Evolutionary conservation across 2,888 invertebrate species (phyloP).

Genomic region (Calameuta pallipes): DNA sequence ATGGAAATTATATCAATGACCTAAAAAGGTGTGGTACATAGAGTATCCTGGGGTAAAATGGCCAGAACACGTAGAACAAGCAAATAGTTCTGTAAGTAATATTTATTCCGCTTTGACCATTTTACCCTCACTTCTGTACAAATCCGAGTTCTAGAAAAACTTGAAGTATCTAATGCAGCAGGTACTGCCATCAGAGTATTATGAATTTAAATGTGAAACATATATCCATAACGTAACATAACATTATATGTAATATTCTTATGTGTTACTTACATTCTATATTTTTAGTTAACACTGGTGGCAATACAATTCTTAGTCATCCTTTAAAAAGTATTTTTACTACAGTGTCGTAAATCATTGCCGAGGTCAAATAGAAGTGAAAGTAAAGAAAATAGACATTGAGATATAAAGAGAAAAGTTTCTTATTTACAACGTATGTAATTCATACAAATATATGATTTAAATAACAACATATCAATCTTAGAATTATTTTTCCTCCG

Average conservation of each 20-base stretch:
- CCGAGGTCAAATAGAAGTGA: neutral
- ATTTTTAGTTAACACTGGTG: neutral
- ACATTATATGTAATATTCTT: neutral
- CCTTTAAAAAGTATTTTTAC: neutral
- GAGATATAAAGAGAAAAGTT: neutral
- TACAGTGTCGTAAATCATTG: neutral
- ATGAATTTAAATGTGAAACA: neutral
- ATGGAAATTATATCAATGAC: neutral
- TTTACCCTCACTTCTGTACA: neutral
- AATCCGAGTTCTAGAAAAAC: neutral
- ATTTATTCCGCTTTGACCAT: neutral
- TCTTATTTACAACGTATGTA: neutral
- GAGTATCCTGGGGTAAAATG: neutral
- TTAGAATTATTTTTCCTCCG: conserved; percentile 40
- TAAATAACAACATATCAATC: neutral
- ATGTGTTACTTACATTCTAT: neutral
- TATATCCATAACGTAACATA: neutral
- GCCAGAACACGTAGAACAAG: too few species aligned
- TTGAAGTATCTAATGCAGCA: neutral
- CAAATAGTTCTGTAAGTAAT: too few species aligned
- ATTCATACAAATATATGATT: neutral
- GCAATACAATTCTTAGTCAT: neutral
- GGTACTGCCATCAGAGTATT: neutral
- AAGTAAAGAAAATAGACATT: neutral
- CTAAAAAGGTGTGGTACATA: neutral